Base-by-base conservation (phyloP, 23 tunicate species). In the Phallusia fumigata region DNA sequence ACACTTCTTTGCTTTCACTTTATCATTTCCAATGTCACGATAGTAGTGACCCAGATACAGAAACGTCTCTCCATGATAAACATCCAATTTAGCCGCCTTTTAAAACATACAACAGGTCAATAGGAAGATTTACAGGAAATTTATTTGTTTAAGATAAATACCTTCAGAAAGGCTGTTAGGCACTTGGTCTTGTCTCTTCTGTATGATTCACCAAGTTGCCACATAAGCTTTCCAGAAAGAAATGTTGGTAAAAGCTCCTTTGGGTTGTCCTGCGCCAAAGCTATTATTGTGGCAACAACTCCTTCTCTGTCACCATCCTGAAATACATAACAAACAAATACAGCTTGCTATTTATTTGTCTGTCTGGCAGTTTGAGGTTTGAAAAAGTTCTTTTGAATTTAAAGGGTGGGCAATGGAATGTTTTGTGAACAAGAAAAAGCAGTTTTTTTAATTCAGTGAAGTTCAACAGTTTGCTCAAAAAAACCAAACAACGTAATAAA, bases 51-150 rank as follows among this genome's bases (percentile, higher is more conserved):
- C 98, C 49, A 93, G 53, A 36, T 89, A 88, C 18, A 82, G 82
- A 51, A 93, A 93, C 15, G 84, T 82, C 30, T 78, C 83, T 26
- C 93, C 86, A 0, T 80, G 76, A 64, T 88, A 77, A 15, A 78
- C 58, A 53, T 93, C 83, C 18, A 81, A 64, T 74, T 93, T 88
- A n/a, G 93, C 98, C 13, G 98, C 98, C 98, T 93, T 36, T 16
- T n/a, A n/a, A 40, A 40, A 40, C 10, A 40, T 3, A 40, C 47
- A 40, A 40, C 5, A 40, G 10, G 47, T 40, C 47, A 40, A 40
- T 3, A 58, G 13, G 13, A 6, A 58, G 1, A 58, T 16, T 21
- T 58, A 58, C 28, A 21, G 69, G 69, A 11, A 40, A 40, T 5
- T 74, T 12, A 5, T 74, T 33, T 18, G n/a, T 35, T 74, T n/a